Percentiles rank a stretch among this genome's conserved stretches.
These are phyloP conservation scores for Melanogrammus aeglefinus DNA, from an alignment of 2,797 vertebrate genomes.

Conservation along the genomic window DNA sequence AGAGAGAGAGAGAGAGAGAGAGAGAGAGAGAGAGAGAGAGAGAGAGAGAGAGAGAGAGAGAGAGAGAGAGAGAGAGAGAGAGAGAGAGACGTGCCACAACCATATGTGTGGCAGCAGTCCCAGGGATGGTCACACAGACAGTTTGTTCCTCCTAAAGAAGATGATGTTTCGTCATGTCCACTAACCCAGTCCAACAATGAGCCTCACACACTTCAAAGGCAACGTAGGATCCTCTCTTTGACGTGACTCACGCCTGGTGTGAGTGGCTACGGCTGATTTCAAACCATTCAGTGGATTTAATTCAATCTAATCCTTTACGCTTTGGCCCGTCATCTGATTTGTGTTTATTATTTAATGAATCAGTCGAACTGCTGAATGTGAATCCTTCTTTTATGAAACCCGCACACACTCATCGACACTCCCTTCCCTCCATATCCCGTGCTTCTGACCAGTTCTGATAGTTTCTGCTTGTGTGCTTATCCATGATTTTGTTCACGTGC, in stretches of 20 bases:
- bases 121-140: background rate
- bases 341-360: background rate
- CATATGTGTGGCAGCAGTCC: background rate
- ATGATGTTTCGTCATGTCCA: background rate
- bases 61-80: slow-evolving; percentile 16
- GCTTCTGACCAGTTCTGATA: too few relatives aligned
- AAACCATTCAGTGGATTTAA: too few relatives aligned
- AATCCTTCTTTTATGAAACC: background rate
- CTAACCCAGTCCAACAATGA: background rate
- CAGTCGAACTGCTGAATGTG: too few relatives aligned
- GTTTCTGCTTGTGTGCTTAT: background rate
- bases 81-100: background rate
- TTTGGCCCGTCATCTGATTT: too few relatives aligned
- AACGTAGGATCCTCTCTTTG: too few relatives aligned
- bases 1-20: slow-evolving; percentile 9
- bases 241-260: too few relatives aligned
- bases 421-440: too few relatives aligned
- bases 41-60: too few relatives aligned
- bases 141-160: background rate
- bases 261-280: too few relatives aligned
- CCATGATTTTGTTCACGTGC: too few relatives aligned
- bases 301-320: too few relatives aligned
- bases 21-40: too few relatives aligned
- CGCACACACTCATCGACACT: background rate
- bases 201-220: background rate